A percentile compares a stretch with the other conserved stretches of the same genome.
These are phyloP conservation scores for Apodemia hepburni DNA, from an alignment of 2,888 invertebrate species.

Conservation along the genomic window DNA sequence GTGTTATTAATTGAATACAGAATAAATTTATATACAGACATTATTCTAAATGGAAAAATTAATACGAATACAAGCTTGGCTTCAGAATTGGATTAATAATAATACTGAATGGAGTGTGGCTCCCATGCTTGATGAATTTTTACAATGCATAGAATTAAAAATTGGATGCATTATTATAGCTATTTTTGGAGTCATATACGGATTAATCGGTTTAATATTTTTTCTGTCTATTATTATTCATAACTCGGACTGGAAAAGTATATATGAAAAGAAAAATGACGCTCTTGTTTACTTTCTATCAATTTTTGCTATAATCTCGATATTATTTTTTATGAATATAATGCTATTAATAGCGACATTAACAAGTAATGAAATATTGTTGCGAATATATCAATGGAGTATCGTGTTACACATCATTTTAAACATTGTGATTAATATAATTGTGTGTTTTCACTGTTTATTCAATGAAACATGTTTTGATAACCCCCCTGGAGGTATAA, in stretches of 20 bases:
- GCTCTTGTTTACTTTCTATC: background rate
- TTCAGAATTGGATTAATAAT: background rate
- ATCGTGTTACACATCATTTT: background rate
- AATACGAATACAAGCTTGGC: background rate
- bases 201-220: slow-evolving; percentile 35
- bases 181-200: slow-evolving; percentile 38
- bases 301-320: background rate
- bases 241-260: background rate
- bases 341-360: background rate
- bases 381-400: background rate
- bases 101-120: background rate
- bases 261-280: background rate
- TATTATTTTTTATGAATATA: background rate
- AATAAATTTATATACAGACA: no score
- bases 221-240: slow-evolving; percentile 21
- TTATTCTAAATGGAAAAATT: background rate
- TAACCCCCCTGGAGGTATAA: background rate
- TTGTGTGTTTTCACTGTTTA: background rate
- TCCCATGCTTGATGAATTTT: background rate
- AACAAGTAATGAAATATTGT: background rate
- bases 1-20: no score
- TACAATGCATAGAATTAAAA: slow-evolving; percentile 38
- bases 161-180: slow-evolving; percentile 35
- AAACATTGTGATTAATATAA: background rate
- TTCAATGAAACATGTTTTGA: background rate